Conservation (phyloP, 2,888 invertebrate species). For the Coremacera marginata region DNA sequence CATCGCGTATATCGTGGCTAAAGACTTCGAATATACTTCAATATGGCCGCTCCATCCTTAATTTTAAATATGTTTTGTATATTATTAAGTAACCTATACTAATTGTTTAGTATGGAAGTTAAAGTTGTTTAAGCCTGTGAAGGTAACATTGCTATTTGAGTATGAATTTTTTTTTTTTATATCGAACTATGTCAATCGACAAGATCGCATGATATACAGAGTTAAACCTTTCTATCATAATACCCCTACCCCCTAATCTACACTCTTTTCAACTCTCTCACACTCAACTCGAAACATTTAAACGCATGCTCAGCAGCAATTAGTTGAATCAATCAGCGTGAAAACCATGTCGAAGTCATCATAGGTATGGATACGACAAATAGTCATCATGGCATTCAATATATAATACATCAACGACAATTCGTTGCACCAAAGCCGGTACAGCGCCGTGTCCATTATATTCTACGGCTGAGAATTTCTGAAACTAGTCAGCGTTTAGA, state of each 20-base stretch:
- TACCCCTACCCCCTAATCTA: neutral
- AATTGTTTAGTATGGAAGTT: too few species aligned
- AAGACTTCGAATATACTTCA: too few species aligned
- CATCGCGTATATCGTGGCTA: too few species aligned
- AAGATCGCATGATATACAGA: constrained; percentile 22
- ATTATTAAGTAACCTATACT: too few species aligned
- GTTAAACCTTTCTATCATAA: neutral
- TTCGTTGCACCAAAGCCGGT: neutral
- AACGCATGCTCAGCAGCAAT: constrained; percentile 52
- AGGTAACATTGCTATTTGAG: neutral
- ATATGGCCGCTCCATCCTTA: too few species aligned
- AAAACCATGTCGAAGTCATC: constrained; percentile 65
- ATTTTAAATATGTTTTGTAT: too few species aligned
- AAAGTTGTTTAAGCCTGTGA: neutral
- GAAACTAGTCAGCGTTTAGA: neutral
- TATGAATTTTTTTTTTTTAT: neutral
- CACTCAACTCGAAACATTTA: neutral
- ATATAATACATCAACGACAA: neutral
- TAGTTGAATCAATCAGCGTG: constrained; percentile 65
- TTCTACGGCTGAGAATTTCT: neutral
- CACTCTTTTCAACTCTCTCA: neutral
- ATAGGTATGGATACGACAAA: constrained; percentile 16
- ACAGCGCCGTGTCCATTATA: neutral
- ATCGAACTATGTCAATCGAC: constrained; percentile 28
- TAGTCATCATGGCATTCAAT: neutral